These are phyloP conservation scores for Nemapogon koenigi DNA, from an alignment of 2,888 invertebrate genomes.

Conservation along the genomic window DNA sequence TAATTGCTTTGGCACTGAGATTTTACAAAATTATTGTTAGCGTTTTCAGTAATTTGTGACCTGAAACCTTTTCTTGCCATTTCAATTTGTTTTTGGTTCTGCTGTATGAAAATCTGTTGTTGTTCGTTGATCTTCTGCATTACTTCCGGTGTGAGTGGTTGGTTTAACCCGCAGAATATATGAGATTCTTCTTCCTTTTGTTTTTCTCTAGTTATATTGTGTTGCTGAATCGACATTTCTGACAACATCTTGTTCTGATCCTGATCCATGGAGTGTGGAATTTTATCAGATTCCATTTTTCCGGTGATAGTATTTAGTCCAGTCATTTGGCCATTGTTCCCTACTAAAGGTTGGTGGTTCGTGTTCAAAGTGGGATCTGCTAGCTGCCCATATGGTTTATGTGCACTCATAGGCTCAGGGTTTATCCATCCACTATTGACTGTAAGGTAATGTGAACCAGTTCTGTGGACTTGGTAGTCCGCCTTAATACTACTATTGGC, in stretches of 20 bases:
- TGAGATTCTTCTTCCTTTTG: constrained; percentile 50
- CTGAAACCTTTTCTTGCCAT: constrained; percentile 59
- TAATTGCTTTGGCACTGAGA: constrained; percentile 35
- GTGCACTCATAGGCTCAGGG: constrained; percentile 37
- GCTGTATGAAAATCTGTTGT: constrained; percentile 63
- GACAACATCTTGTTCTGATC: constrained; percentile 38
- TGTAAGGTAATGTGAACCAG: constrained; percentile 47
- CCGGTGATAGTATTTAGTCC: constrained; percentile 56
- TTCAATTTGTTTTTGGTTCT: constrained; percentile 60
- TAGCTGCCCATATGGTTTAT: constrained; percentile 27
- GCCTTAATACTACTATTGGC: constrained; percentile 38
- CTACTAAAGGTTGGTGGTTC: constrained; percentile 41
- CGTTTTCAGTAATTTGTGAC: constrained; percentile 39
- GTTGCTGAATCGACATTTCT: constrained; percentile 16
- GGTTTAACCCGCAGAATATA: constrained; percentile 51
- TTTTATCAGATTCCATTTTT: constrained; percentile 20
- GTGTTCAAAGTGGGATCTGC: constrained; percentile 23
- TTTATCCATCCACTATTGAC: constrained; percentile 58
- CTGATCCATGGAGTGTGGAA: constrained; percentile 31
- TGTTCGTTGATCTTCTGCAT: constrained; percentile 65
- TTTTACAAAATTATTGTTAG: constrained; percentile 30
- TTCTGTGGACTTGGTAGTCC: constrained; percentile 42
- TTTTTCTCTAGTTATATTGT: constrained; percentile 25
- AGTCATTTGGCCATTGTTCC: constrained; percentile 67
- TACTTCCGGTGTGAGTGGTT: constrained; percentile 55